Evolutionary conservation across 1,140 invertebrate genomes (phyloP), one percentile per base, ranked within the genome.

Genomic region (Leguminivora glycinivorella): DNA sequence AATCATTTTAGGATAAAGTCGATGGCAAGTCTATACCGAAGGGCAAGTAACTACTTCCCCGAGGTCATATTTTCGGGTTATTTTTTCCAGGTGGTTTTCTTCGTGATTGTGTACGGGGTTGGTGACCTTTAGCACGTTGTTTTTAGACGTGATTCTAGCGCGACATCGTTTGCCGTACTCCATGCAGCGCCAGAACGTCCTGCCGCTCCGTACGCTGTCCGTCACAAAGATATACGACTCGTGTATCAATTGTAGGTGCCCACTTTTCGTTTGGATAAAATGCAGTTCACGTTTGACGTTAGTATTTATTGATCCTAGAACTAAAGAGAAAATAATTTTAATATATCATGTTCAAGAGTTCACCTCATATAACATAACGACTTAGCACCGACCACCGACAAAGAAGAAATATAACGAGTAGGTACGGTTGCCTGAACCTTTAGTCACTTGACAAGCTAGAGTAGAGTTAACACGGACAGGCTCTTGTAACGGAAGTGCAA

Each of bases 141-240:
- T 87, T 71, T 91, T 91, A 6, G 89, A 91, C 0, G 89, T 91
- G 66, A 90, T 91, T 67, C 89, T 81, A 4, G 89, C 89, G 7
- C 89, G 82, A 73, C 89, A 91, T 4, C 87, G 80, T 67, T 86
- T 88, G 1, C 87, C 84, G 56, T 91, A 91, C 68, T 90, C 88
- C 88, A 90, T 89, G 69, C 89, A 91, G 12, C 89, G 76, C 89
- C 89, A 91, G 69, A 91, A 91, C 2, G 89, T 91, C n/a, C 89
- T 80, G 0, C 89, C 89, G 67, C 88, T 90, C 2, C 89, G 80
- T 26, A 91, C 88, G 71, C 88, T 88, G 74, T 91, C 89, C 43
- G 89, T 90, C 69, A 91, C 89, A 70, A 90, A 91, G 40, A 91
- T 91, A 26, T 91, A 91, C 0, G 87, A 84, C 69, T 91, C 89